phyloP scores from a whole-genome alignment of 2,113 vertebrate genomes.

The Heteronetta atricapilla region DNA sequence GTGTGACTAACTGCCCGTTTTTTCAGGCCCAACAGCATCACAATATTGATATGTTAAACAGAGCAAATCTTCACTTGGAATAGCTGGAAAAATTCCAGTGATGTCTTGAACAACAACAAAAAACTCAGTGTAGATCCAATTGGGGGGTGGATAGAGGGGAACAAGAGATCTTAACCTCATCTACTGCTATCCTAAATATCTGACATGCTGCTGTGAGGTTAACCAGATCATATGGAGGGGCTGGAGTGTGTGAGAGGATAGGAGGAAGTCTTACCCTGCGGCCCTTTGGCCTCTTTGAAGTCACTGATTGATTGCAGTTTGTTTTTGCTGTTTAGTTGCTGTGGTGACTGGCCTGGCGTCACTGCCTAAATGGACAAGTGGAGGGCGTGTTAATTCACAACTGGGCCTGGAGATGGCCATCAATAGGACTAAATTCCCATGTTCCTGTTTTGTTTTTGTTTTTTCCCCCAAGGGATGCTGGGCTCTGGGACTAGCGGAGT shows the following conservation, averaged over 20 bases:
- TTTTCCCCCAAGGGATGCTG: not conserved
- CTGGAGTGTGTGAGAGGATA: not conserved
- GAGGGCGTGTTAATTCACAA: not conserved
- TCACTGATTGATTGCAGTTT: constrained; percentile 30
- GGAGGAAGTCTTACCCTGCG: not conserved
- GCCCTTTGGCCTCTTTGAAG: constrained; percentile 47
- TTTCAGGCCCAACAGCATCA: not conserved
- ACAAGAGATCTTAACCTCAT: not conserved
- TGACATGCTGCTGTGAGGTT: not conserved
- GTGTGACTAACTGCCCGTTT: not conserved
- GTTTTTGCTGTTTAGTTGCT: constrained; percentile 49
- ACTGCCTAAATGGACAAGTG: not conserved
- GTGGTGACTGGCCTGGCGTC: not conserved
- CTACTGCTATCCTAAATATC: not conserved
- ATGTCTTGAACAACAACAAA: not conserved
- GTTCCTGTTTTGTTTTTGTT: not conserved
- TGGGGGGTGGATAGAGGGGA: not conserved
- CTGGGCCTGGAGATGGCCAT: not conserved
- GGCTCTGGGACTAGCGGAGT: not conserved
- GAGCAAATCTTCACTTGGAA: not conserved
- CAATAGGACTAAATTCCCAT: not conserved
- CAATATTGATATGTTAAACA: not conserved
- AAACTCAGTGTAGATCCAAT: not conserved
- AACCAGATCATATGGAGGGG: not conserved
- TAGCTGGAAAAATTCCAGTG: not conserved